Evolutionary conservation across 1,140 invertebrate species (phyloP), one percentile per base, ranked within the genome.

Genomic region (Achroia grisella): DNA sequence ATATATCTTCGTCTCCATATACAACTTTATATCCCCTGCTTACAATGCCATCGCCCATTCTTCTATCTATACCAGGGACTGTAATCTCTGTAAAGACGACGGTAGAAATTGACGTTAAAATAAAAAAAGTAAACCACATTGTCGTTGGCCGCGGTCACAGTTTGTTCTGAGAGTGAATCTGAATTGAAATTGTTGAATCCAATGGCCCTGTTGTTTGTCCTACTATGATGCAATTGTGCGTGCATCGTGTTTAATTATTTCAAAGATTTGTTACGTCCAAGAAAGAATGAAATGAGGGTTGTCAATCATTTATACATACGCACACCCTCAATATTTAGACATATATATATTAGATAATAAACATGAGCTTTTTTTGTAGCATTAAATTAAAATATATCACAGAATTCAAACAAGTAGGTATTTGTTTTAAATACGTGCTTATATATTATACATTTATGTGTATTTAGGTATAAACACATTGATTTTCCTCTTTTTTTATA

Each of bases 1-100:
- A 46, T 33, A 78, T 32, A 29, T 81, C 73, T 48, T 81, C 74
- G 44, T 81, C 69, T 0, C 75, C 77, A 28, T 81, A 81, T 0
- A 79, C 34, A 3, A 79, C 40, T 39, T 68, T 72, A 11, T 56
- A 72, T 0, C 71, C 71, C 9, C 56, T 31, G 48, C 73, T 81
- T 29, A 33, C 56, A 0, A 71, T 67, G 9, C 70, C 70, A 10
- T 72, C 62, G 31, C 65, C 75, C 5, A 72, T 10, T 1, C 50
- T 48, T 43, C 69, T 68, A 4, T 71, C 60, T 35, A 77, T 67
- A 0, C 66, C 68, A 8, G 60, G 53, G n/a, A 47, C 49, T 10
- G 52, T 58, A 1, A 57, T 42, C 48, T 72, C 67, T 11, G 54
- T 35, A 12, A 39, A 13, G 4, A 42, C 39, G 14, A 50, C 10